Evolutionary conservation across 2,113 vertebrate species (phyloP), one percentile per base, ranked within the genome.

Genomic region (Laticauda colubrina): DNA sequence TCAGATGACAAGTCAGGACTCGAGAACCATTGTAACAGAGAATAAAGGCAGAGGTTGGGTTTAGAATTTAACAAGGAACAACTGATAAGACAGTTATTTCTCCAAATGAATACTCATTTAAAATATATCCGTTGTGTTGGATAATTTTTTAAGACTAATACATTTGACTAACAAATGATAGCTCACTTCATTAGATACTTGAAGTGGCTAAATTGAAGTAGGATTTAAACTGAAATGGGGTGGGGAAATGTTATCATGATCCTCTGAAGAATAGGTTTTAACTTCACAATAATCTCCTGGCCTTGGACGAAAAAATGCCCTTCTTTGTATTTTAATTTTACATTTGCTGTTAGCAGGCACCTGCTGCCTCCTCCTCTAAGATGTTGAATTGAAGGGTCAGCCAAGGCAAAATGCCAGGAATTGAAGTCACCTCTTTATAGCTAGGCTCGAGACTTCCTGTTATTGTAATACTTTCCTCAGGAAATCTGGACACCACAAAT

Each of bases 381-480:
- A 86, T 75, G 57, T 2, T 88, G 45, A 94, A 87, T 91, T 86
- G 93, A 96, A 95, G 12, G 92, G 94, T 86, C 91, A 95, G 69
- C 85, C 94, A 95, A 94, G 94, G 96, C 93, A 96, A 93, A 95
- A 95, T 93, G 94, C 95, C 96, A 96, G 93, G 93, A 96, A 95
- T 92, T 97, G 92, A 96, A 96, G 94, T 96, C 94, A 95, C 48
- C 56, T 93, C 69, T 94, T 94, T 94, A 87, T 92, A 90, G 91
- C 85, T 90, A 93, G 54, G 93, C 92, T 96, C 96, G 81, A 93
- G 51, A 93, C 93, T 96, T 97, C 97, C 96, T 96, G 93, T 95
- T 93, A 96, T 97, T 96, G 96, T 95, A 93, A 45, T 95, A 57
- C 91, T 95, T 96, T 97, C 95, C 96, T 85, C 94, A 93, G 95